phyloP scores from a whole-genome alignment of 2,888 invertebrate species.

The Labia minor region DNA sequence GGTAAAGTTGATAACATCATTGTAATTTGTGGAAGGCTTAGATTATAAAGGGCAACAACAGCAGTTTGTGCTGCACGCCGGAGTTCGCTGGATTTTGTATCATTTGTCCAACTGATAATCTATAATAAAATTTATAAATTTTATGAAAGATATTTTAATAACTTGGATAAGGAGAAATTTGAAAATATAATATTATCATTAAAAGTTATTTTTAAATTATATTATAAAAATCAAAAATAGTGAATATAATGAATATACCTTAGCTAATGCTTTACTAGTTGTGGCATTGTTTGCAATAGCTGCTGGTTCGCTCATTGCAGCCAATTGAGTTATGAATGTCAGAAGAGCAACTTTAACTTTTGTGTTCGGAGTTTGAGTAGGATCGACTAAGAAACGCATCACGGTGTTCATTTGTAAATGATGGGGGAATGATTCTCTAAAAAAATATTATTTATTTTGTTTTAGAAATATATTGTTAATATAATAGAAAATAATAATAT shows the following conservation, averaged over 20 bases:
- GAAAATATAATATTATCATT: too few species aligned
- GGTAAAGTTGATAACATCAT: conserved; percentile 62
- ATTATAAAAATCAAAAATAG: too few species aligned
- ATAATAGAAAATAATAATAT: too few species aligned
- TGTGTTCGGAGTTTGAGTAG: conserved; percentile 82
- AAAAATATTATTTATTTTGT: conserved; percentile 23
- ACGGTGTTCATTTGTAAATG: conserved; percentile 48
- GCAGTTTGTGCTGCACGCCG: conserved; percentile 51
- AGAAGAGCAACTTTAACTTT: conserved; percentile 68
- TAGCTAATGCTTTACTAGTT: conserved; percentile 17
- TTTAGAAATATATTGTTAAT: background rate
- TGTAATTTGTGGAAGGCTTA: conserved; percentile 82
- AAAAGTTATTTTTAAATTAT: too few species aligned
- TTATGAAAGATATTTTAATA: too few species aligned
- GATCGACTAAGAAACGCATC: conserved; percentile 71
- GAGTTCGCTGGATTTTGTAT: conserved; percentile 58
- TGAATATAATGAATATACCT: background rate
- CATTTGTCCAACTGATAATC: conserved; percentile 60
- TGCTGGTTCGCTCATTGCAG: conserved; percentile 36
- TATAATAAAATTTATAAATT: conserved; percentile 35
- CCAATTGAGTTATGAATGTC: conserved; percentile 53
- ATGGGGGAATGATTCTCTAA: conserved; percentile 47
- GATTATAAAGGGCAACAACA: conserved; percentile 76
- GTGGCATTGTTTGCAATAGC: conserved; percentile 24
- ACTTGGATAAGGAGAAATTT: too few species aligned